Base-by-base conservation (phyloP, 1,140 invertebrate species). In the Halictus rubicundus region DNA sequence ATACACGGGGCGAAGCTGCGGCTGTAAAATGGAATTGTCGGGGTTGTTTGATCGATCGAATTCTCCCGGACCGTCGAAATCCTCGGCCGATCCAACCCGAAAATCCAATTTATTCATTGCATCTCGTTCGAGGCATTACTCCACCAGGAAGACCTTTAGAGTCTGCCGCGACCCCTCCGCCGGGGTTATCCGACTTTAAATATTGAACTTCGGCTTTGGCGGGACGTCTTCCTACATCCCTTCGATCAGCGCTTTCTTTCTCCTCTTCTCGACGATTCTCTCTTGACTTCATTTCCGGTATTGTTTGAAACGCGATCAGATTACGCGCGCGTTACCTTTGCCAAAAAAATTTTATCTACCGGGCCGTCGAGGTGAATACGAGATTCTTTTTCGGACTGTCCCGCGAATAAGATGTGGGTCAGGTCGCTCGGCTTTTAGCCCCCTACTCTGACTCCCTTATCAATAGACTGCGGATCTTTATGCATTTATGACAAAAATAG, bases 121-220 rank as follows among this genome's bases (percentile, higher is more conserved):
- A 66, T 64, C 73, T 79, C 63, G 77, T 60, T 73, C 39, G 61
- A 37, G 10, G 70, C 77, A 64, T 66, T 52, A 59, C 70, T 66
- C 52, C 77, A 57, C 21, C 21, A 63, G 39, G 63, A 66, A 65
- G 77, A 74, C 70, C 77, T 79, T 79, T 79, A 73, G 23, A 66
- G 70, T 73, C 77, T 66, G n/a, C 54, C 54, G 70, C 37, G 0
- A 57, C 54, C 80, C 81, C 68, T 59, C 66, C 57, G 19, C n/a
- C 19, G 54, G 84, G 76, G 76, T 86, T 86, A 86, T 86, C 84
- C 84, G 76, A 71, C 70, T 86, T 85, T 86, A 86, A 86, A 86
- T 86, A 86, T 86, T 86, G 84, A 86, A 86, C 75, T 79, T 85
- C 9, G 54, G 46, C 72, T 66, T 66, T 52, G 57, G 57, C 27